Base-by-base conservation (phyloP, 2,113 vertebrate genomes). In the Excalfactoria chinensis region DNA sequence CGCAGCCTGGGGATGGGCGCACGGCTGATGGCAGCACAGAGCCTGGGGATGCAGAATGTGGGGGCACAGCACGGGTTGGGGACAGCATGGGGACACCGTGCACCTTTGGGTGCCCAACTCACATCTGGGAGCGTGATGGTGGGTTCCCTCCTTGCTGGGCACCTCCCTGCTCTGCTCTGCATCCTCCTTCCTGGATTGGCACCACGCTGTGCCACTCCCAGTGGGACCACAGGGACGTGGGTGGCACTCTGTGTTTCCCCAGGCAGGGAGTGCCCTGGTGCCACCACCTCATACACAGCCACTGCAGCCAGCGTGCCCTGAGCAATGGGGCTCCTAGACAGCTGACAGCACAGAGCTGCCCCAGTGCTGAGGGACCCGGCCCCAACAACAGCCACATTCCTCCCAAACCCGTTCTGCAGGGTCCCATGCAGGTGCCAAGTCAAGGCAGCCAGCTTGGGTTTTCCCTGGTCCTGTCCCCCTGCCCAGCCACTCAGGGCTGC, bases 351-450 rank as follows among this genome's bases (percentile, higher is more conserved):
- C 25, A 40, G 60, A 25, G 34, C 34, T 25, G 15, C 25, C 34
- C 25, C 35, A 40, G 35, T 5, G 23, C 60, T 40, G 18, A 15
- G 60, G 60, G 60, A 62, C 34, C 16, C 8, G 7, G 23, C 35
- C 35, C 60, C 35, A 15, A n/a, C 70, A 86, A 30, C 72, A 86
- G 55, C 68, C 34, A 6, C 94, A 95, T 96, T 95, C 95, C 86
- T 93, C 59, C 40, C 20, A n/a, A 95, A 96, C 95, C 73, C 64
- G 95, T 94, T 94, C 8, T 6, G 46, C 93, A 86, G 73, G 94
- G 75, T 63, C 35, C 77, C 7, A 53, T 7, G 48, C 6, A 0
- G 69, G 46, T 94, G 88, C 93, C 93, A 95, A 80, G n/a, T 37
- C 46, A 69, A 93, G 46, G 79, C 56, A 91, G 66, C 37, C 2